Conservation (phyloP, 2,888 invertebrate species). For the Crocallis elinguaria region DNA sequence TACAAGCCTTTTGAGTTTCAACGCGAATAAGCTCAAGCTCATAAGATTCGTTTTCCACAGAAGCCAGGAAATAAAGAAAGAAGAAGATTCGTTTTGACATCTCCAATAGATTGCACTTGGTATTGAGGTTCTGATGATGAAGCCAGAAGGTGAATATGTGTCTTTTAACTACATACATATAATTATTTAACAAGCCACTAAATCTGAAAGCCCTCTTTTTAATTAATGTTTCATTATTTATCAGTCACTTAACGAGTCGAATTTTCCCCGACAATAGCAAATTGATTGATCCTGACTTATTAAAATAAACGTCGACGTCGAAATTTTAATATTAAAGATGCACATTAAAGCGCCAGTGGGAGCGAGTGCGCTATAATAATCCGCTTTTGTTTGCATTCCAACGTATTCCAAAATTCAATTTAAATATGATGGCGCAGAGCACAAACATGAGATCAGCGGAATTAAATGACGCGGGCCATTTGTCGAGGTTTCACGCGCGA, state of each 20-base stretch:
- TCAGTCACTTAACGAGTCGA: not conserved
- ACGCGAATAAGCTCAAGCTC: no score
- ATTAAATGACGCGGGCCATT: slow-evolving; percentile 79
- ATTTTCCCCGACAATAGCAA: slow-evolving; percentile 5
- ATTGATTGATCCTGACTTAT: slow-evolving; percentile 37
- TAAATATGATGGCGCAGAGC: slow-evolving; percentile 77
- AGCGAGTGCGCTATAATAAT: slow-evolving; percentile 58
- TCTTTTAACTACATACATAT: no score
- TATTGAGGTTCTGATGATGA: no score
- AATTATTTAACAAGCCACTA: not conserved
- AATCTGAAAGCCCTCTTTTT: no score
- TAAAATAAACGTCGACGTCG: slow-evolving; percentile 42
- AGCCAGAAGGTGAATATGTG: no score
- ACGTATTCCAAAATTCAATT: slow-evolving; percentile 78
- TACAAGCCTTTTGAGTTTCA: no score
- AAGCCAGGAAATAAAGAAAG: no score
- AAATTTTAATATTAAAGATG: slow-evolving; percentile 60
- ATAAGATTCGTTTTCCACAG: no score
- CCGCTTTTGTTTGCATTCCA: slow-evolving; percentile 67
- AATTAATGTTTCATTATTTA: slow-evolving; percentile 1
- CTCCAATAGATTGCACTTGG: no score
- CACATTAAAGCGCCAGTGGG: slow-evolving; percentile 54
- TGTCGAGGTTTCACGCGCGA: slow-evolving; percentile 65
- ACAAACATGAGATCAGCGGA: slow-evolving; percentile 81
- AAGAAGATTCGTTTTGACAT: no score